Percentiles rank a stretch among this genome's conserved stretches.
phyloP scores from a whole-genome alignment of 2,888 invertebrate species.

The Drosophila subsilvestris region DNA sequence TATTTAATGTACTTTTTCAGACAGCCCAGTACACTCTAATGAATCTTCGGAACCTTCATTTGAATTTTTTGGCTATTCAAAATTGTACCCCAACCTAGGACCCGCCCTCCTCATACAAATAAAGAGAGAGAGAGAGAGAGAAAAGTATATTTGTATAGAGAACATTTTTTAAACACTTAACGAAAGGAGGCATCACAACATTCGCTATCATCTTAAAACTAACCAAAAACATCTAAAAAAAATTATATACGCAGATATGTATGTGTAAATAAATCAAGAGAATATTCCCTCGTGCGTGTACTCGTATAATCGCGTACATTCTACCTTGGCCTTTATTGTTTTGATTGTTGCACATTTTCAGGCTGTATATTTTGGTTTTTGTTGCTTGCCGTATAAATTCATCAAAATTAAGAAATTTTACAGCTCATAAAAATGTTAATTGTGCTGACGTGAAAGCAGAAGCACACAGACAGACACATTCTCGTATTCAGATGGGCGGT shows the following conservation, averaged over 20 bases:
- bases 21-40: too few relatives aligned
- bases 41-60: too few relatives aligned
- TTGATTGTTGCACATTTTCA: conserved; percentile 48
- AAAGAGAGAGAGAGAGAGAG: neutral
- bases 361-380: conserved; percentile 27
- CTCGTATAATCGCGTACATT: too few relatives aligned
- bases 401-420: conserved; percentile 76
- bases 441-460: conserved; percentile 60
- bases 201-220: neutral
- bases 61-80: too few relatives aligned
- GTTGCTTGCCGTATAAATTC: conserved; percentile 62
- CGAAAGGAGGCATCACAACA: neutral
- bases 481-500: conserved; percentile 8
- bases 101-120: too few relatives aligned
- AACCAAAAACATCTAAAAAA: conserved; percentile 9
- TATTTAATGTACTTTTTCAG: too few relatives aligned
- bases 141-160: neutral
- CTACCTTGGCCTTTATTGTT: conserved; percentile 46
- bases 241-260: neutral
- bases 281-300: conserved; percentile 40
- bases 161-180: neutral
- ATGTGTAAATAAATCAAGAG: neutral
- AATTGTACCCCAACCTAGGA: too few relatives aligned
- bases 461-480: conserved; percentile 7
- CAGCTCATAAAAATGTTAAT: conserved; percentile 74